Base-by-base conservation (phyloP, 2,888 invertebrate species). In the Rhingia rostrata region DNA sequence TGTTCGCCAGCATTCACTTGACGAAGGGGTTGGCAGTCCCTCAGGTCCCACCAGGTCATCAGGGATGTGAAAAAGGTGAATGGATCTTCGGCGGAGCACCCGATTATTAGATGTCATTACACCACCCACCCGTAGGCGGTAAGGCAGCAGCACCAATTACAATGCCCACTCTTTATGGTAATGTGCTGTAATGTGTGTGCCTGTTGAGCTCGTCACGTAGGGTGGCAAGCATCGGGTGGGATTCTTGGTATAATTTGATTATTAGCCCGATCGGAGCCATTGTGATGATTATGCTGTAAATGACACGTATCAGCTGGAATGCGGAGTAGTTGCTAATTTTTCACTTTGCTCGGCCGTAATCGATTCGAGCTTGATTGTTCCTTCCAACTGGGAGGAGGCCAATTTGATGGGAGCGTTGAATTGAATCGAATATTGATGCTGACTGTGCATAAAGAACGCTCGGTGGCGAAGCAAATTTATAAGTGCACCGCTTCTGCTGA, bases 401-500 rank as follows among this genome's bases (percentile, higher is more conserved):
- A 79, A 84, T 69, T 84, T 74, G 74, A 45, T 32, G 63, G 58
- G 47, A 74, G 60, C 83, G 74, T 79, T 7, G 69, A 79, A 75
- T 82, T 64, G 75, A 74, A 82, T 61, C 54, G 51, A 7, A 2
- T 60, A 60, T 53, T 66, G 60, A 61, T 61, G 43, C 45, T 72
- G 43, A 33, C 1, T 47, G 22, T 41, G 56, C 49, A 49, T 75
- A 49, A 51, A 49, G 47, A 30, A 14, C 22, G 12, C 43, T 33
- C 30, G 22, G n/a, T 35, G 49, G 60, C 54, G 80, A 67, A 10
- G 39, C 67, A 54, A 78, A 82, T 82, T n/a, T 49, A 2, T 78
- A 82, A 82, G 37, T 77, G 47, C 22, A 49, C 54, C 32, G 49
- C 22, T 22, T 22, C 1, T 22, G 22, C 22, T 22, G 22, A 22